These are phyloP conservation scores for Hypsibius dujardini DNA, from an alignment of 1,140 invertebrate species.

Conservation along the genomic window DNA sequence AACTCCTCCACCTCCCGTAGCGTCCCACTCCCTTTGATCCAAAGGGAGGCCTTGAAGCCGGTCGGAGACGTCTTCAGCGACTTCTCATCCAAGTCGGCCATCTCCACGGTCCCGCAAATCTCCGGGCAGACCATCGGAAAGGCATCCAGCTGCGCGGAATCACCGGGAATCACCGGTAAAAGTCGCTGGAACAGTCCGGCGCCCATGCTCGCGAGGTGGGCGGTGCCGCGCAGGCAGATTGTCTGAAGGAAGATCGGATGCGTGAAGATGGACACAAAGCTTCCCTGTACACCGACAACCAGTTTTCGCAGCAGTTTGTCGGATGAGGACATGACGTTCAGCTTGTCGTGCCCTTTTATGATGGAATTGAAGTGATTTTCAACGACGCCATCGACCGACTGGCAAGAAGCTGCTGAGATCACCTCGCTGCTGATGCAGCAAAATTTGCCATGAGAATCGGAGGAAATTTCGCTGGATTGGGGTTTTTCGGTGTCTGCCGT, in stretches of 20 bases:
- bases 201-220: not conserved
- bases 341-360: not conserved
- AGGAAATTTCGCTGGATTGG: too few relatives aligned
- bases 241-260: conserved; percentile 8
- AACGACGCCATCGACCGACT: not conserved
- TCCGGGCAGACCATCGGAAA: not conserved
- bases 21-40: not conserved
- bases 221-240: not conserved
- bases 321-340: not conserved
- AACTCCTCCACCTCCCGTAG: not conserved
- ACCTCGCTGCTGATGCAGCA: not conserved
- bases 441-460: not conserved
- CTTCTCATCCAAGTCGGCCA: not conserved
- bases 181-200: not conserved
- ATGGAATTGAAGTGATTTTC: not conserved
- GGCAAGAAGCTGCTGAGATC: not conserved
- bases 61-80: not conserved
- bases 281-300: conserved; percentile 13
- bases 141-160: not conserved
- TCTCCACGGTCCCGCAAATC: not conserved
- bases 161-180: not conserved
- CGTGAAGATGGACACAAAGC: not conserved
- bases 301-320: not conserved
- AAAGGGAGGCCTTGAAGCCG: not conserved
- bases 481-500: not conserved